Base-by-base conservation (phyloP, 2,888 invertebrate genomes). In the Bhutanitis thaidina region DNA sequence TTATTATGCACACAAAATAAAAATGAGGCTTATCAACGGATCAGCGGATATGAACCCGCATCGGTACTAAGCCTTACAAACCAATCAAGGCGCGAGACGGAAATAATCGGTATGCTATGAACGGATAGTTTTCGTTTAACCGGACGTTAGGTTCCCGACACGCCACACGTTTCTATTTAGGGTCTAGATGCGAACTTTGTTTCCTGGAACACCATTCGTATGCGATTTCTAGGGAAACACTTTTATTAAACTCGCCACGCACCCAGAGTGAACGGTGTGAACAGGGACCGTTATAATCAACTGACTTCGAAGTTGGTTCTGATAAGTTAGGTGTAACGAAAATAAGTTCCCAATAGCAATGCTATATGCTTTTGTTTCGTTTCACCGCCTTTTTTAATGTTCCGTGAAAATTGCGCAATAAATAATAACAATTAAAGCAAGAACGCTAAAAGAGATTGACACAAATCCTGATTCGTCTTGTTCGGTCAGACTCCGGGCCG, bases 81-180 rank as follows among this genome's bases (percentile, higher is more conserved):
- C 15, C 25, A 36, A 45, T 30, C 25, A 25, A n/a, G 7, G 43
- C 30, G 20, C 36, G 13, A 54, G 53, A 14, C 52, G 52, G 69
- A 69, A 69, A 60, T 64, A 16, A 49, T 69, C 65, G 64, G 58
- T 69, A 69, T 69, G 69, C 69, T 45, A 52, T 43, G 52, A 54
- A 54, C 65, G 65, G 55, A 53, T 61, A 59, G 53, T 61, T 71
- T 71, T 72, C 66, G 72, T 73, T 52, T 55, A 55, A 60, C 65
- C 74, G 75, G 75, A 75, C 62, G 67, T 64, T 61, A 59, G 51
- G 39, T 34, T 32, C 51, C 48, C 56, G 54, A 47, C 52, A 47
- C 41, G 56, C 49, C 49, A 41, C 20, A 20, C 50, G 55, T 36
- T 51, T 56, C 57, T 59, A 52, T 59, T 55, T 55, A 56, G 58